Percentiles rank a stretch among this genome's conserved stretches.
phyloP scores from a whole-genome alignment of 30 jellyfish, hydroid and myxozoan species.

The Sanderia malayensis region DNA sequence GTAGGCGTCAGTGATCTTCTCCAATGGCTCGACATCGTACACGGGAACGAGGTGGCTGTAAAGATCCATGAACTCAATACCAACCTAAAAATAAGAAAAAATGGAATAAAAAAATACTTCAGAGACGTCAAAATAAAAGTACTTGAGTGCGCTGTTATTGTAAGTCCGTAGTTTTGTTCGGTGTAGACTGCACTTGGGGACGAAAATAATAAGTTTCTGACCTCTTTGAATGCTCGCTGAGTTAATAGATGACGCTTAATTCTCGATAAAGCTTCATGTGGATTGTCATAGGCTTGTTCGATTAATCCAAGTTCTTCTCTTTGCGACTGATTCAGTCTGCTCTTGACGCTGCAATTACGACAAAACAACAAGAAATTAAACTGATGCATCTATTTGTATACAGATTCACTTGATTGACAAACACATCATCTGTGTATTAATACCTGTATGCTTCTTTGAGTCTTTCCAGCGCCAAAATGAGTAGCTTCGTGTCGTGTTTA shows the following conservation, averaged over 20 bases:
- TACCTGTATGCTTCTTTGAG: slow-evolving; percentile 99
- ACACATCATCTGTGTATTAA: no score
- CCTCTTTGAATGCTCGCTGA: slow-evolving; percentile 99
- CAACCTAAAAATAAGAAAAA: no score
- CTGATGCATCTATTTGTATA: no score
- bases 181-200: no score
- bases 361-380: no score
- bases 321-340: slow-evolving; percentile 98
- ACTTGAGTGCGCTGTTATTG: no score
- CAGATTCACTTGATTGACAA: no score
- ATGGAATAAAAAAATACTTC: background rate
- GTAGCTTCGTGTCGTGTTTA: slow-evolving; percentile 98
- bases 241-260: slow-evolving; percentile 98
- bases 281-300: slow-evolving; percentile 99
- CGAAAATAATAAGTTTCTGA: background rate
- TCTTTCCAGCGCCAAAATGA: slow-evolving; percentile 90
- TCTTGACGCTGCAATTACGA: slow-evolving; percentile 77
- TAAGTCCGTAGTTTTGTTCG: no score
- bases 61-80: slow-evolving; percentile 98
- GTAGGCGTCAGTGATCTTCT: slow-evolving; percentile 98
- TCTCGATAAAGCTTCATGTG: slow-evolving; percentile 99
- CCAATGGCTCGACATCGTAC: slow-evolving; percentile 98
- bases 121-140: no score
- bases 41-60: slow-evolving; percentile 99
- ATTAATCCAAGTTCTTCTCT: slow-evolving; percentile 98